Conservation (phyloP, 2,888 invertebrate genomes). For the Tanypteryx hageni region DNA sequence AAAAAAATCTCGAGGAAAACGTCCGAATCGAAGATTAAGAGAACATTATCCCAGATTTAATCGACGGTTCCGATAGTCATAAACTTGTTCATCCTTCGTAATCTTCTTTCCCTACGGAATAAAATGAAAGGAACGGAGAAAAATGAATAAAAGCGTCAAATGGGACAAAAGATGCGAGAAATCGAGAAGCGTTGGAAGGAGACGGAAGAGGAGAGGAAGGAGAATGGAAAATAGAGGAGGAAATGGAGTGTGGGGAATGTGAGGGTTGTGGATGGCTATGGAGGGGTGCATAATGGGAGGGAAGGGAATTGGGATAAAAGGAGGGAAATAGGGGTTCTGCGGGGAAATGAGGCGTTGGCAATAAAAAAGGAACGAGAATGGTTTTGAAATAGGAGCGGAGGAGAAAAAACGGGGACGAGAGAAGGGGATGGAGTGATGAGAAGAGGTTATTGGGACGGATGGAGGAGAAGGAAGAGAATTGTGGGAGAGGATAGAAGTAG, state of each 20-base stretch:
- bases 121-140: not conserved
- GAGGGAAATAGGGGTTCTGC: too few relatives aligned
- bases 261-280: too few relatives aligned
- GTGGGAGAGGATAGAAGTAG: not conserved
- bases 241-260: too few relatives aligned
- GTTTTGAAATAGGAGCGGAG: not conserved
- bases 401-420: not conserved
- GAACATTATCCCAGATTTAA: not conserved
- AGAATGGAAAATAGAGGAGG: not conserved
- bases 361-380: not conserved
- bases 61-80: not conserved
- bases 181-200: not conserved
- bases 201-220: not conserved
- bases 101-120: not conserved
- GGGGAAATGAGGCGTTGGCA: too few relatives aligned
- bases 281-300: too few relatives aligned
- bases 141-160: not conserved
- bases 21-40: not conserved
- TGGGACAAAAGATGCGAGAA: too few relatives aligned
- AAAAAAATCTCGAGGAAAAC: not conserved
- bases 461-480: not conserved
- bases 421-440: not conserved
- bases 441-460: not conserved
- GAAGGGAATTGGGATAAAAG: too few relatives aligned
- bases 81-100: not conserved